A percentile compares a stretch with the other conserved stretches of the same genome.
phyloP scores from a whole-genome alignment of 23 tunicate genomes.

The Aplidium turbinatum region DNA sequence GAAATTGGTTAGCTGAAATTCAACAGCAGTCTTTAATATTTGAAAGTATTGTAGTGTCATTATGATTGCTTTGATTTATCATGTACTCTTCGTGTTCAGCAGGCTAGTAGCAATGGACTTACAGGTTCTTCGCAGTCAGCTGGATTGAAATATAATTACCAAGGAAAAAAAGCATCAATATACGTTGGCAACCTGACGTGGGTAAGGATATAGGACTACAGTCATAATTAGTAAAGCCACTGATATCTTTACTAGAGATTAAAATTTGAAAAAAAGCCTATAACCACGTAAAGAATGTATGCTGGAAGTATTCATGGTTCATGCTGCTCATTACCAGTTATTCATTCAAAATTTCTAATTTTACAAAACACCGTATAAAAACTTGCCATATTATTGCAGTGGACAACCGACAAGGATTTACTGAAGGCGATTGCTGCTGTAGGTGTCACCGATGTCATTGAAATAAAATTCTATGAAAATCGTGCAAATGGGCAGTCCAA shows the following conservation, averaged over 20 bases:
- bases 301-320: too few relatives aligned
- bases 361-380: too few relatives aligned
- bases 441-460: conserved; percentile 78
- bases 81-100: conserved; percentile 20
- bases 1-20: too few relatives aligned
- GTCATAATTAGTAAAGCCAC: too few relatives aligned
- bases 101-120: conserved; percentile 56
- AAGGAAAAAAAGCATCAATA: conserved; percentile 94
- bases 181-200: conserved; percentile 97
- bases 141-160: conserved; percentile 78
- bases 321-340: too few relatives aligned
- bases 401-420: conserved; percentile 92
- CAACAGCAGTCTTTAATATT: too few relatives aligned
- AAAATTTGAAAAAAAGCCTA: too few relatives aligned
- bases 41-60: too few relatives aligned
- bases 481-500: conserved; percentile 97
- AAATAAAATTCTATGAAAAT: conserved; percentile 92
- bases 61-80: background rate
- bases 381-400: conserved; percentile 51
- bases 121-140: conserved; percentile 3
- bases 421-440: conserved; percentile 77
- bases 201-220: too few relatives aligned
- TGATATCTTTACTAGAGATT: too few relatives aligned
- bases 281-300: too few relatives aligned
- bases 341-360: too few relatives aligned